A percentile compares a stretch with the other conserved stretches of the same genome.
These are phyloP conservation scores for Leptosomus discolor DNA, from an alignment of 2,113 vertebrate genomes.

Conservation along the genomic window DNA sequence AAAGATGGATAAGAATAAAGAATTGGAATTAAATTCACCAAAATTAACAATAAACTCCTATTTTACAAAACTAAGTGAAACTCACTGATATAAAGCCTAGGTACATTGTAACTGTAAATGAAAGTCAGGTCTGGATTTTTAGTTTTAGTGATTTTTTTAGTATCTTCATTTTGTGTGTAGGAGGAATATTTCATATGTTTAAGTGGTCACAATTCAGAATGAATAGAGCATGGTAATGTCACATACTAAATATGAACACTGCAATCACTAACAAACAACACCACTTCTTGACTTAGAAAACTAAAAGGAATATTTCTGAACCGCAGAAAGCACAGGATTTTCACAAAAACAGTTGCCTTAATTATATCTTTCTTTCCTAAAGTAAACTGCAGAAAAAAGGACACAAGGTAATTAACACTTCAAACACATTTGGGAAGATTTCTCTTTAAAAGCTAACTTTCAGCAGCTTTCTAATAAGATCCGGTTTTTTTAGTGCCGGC, in stretches of 20 bases:
- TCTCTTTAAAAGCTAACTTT: background rate
- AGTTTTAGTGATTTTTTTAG: background rate
- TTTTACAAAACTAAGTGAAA: background rate
- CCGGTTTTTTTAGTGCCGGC: background rate
- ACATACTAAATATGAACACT: background rate
- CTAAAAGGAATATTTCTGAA: background rate
- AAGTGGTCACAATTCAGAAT: background rate
- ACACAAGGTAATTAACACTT: background rate
- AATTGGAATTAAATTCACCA: background rate
- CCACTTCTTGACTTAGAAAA: background rate
- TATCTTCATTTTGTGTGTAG: background rate
- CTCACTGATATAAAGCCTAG: background rate
- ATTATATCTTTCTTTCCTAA: background rate
- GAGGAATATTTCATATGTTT: background rate
- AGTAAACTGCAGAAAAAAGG: background rate
- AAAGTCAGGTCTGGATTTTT: background rate
- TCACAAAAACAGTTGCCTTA: background rate
- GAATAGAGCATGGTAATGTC: background rate
- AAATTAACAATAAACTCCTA: background rate
- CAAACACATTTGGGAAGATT: background rate
- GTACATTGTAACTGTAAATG: background rate
- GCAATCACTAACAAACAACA: background rate
- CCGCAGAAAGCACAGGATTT: background rate
- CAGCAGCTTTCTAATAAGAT: background rate
- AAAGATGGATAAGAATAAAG: conserved; percentile 11